Percentiles rank a stretch among this genome's conserved stretches.
phyloP scores from a whole-genome alignment of 2,113 vertebrate species.

The Ahaetulla prasina region DNA sequence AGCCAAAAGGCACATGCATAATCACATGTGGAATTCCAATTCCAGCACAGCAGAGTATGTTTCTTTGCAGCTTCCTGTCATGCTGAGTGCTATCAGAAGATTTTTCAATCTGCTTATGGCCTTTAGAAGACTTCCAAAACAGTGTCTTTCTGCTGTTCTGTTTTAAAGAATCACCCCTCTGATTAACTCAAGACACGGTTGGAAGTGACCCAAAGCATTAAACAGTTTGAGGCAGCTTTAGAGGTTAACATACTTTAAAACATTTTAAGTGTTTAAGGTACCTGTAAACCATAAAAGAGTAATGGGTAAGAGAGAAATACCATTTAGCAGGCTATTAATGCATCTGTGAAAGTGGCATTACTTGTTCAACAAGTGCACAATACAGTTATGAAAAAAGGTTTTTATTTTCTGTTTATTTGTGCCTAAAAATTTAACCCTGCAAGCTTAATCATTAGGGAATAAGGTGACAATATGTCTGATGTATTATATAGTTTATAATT shows the following conservation, averaged over 20 bases:
- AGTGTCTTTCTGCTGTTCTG: slow-evolving; percentile 15
- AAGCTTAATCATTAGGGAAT: background rate
- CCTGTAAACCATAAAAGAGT: background rate
- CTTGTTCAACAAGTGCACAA: background rate
- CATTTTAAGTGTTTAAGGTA: slow-evolving; percentile 14
- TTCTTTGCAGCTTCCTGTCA: background rate
- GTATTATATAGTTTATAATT: background rate
- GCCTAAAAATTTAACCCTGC: background rate
- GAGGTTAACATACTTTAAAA: slow-evolving; percentile 18
- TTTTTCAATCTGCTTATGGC: background rate
- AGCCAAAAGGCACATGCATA: background rate
- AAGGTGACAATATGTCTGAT: background rate
- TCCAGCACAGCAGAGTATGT: background rate
- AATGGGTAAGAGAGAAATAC: background rate
- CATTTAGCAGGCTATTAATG: background rate
- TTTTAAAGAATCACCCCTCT: slow-evolving; percentile 24
- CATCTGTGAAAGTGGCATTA: background rate
- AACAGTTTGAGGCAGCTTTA: slow-evolving; percentile 43
- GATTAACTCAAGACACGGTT: slow-evolving; percentile 41
- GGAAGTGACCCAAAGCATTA: slow-evolving; percentile 45
- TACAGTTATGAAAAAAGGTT: background rate
- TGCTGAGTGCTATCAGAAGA: background rate
- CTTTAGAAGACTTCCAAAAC: background rate
- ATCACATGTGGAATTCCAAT: slow-evolving; percentile 11
- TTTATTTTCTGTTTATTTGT: background rate